A percentile compares a stretch with the other conserved stretches of the same genome.
Conservation (phyloP, 1,140 invertebrate species). For the Drosophila murphyi region DNA sequence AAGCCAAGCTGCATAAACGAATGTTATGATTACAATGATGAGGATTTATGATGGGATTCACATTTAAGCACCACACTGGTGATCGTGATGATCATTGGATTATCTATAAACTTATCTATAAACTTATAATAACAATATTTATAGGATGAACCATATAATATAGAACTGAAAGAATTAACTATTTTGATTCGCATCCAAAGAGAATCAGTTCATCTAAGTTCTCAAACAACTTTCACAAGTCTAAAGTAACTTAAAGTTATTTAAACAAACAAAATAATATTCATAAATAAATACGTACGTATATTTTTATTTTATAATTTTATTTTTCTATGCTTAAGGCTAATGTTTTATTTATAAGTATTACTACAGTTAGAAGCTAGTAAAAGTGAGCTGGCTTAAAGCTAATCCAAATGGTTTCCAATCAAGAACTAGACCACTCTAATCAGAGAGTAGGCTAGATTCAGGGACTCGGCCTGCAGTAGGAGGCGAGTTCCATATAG, state of each 20-base stretch:
- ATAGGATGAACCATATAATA: too few species aligned
- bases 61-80: too few species aligned
- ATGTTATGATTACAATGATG: neutral
- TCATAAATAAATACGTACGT: neutral
- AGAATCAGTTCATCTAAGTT: too few species aligned
- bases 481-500: neutral
- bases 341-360: neutral
- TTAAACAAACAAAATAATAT: neutral
- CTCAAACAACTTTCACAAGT: too few species aligned
- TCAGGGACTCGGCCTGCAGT: conserved; percentile 2
- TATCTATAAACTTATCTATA: too few species aligned
- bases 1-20: conserved; percentile 39
- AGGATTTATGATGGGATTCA: too few species aligned
- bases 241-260: too few species aligned
- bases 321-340: neutral
- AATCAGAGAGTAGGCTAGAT: neutral
- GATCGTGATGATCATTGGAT: too few species aligned
- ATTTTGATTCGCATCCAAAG: too few species aligned
- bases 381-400: neutral
- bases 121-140: too few species aligned
- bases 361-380: conserved; percentile 10
- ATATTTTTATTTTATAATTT: neutral
- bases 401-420: neutral
- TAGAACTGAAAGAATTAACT: too few species aligned
- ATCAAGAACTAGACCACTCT: neutral